Percentiles rank a stretch among this genome's conserved stretches.
Evolutionary conservation across 2,797 vertebrate genomes (phyloP).

Genomic region (Rousettus madagascariensis): DNA sequence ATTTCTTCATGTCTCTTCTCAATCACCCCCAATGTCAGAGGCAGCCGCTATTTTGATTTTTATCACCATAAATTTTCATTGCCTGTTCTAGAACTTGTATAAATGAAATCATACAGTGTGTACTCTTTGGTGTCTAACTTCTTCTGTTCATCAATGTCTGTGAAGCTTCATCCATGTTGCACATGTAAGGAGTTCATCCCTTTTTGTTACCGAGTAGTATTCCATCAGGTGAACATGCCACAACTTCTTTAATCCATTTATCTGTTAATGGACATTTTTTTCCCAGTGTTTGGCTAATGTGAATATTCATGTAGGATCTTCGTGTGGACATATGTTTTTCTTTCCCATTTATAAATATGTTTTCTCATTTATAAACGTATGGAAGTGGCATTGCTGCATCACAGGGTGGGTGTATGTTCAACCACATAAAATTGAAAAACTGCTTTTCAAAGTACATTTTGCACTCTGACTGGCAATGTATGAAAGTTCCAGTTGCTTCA

Average conservation of each 20-base stretch:
- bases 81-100: background rate
- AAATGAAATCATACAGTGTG: background rate
- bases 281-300: background rate
- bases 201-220: background rate
- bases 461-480: background rate
- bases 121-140: background rate
- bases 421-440: background rate
- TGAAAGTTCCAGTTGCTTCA: background rate
- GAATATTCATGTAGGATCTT: background rate
- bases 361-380: background rate
- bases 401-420: background rate
- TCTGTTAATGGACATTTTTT: no score
- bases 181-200: background rate
- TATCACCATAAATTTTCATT: background rate
- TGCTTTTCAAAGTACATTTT: conserved; percentile 23
- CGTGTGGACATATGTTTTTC: background rate
- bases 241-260: background rate
- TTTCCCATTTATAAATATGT: background rate
- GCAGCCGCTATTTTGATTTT: background rate
- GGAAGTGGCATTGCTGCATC: background rate
- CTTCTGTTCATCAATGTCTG: background rate
- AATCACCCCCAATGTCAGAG: background rate
- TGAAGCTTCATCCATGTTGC: background rate
- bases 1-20: background rate
- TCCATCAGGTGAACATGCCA: background rate